Evolutionary conservation across 1,140 invertebrate genomes (phyloP), one percentile per base, ranked within the genome.

Genomic region (Tetramorium parvispinum): DNA sequence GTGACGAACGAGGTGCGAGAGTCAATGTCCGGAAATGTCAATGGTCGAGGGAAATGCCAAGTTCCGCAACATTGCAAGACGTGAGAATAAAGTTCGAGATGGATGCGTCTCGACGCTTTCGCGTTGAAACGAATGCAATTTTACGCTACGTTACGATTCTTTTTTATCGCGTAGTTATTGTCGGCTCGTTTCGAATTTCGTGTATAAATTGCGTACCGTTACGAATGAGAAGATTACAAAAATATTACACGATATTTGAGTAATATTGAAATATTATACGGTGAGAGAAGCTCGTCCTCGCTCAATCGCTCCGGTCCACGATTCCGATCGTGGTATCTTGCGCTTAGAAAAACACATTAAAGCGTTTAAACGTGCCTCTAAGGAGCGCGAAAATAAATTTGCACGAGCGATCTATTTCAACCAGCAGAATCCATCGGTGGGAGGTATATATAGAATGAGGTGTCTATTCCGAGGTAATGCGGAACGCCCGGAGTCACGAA

Each of bases 321-420:
- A n/a, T 18, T 27, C 7, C 8, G 46, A 70, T n/a, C 21, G 43
- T 27, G 4, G 4, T 2, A n/a, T 66, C 18, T 46, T 8, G n/a
- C 18, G 27, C 21, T 43, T 46, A 27, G 21, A 70, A 46, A 27
- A 70, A 61, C 13, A 13, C 7, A 8, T 55, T 68, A 70, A 8
- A 55, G 40, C 40, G 43, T 53, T 55, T 77, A 51, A 65, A 77
- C 73, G 10, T 70, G 16, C 53, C 49, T 40, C 16, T 68, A 55
- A 46, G 10, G 46, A 55, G 68, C 57, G 68, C 57, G 55, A 70
- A 73, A 83, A 73, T 73, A 61, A 49, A 83, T 83, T 83, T 55
- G 49, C 83, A 65, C 49, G 61, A 61, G n/a, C 75, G 66, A 81
- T 89, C 79, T 85, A 85, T 88, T 91, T 89, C 55, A 53, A 88